These are phyloP conservation scores for Encarsia formosa DNA, from an alignment of 2,888 invertebrate genomes.

Conservation along the genomic window DNA sequence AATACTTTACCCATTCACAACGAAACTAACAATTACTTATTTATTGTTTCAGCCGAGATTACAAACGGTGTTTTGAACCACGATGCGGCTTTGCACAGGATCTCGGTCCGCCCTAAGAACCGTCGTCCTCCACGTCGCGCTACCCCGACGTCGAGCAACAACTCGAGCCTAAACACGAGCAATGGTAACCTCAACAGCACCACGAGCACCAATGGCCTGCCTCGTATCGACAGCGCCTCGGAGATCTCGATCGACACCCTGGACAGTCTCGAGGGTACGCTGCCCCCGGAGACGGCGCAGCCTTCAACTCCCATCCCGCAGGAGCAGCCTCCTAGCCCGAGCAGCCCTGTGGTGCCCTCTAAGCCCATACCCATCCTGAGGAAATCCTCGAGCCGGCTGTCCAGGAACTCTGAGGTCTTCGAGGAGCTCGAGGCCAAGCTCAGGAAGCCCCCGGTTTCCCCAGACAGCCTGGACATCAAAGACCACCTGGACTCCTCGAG, in stretches of 20 bases:
- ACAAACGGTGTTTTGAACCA: constrained; percentile 43
- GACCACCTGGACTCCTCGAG: constrained; percentile 25
- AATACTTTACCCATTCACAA: no score
- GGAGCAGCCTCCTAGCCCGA: neutral
- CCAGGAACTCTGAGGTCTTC: constrained; percentile 44
- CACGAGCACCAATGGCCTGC: neutral
- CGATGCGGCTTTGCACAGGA: constrained; percentile 47
- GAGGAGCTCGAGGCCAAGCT: constrained; percentile 43
- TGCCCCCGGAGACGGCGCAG: neutral
- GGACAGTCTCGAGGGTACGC: constrained; percentile 36
- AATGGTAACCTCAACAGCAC: constrained; percentile 6
- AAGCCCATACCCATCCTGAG: constrained; percentile 32
- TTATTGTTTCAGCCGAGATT: constrained; percentile 37
- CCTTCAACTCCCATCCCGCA: neutral
- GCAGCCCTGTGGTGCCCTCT: neutral
- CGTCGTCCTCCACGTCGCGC: constrained; percentile 44
- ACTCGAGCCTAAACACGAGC: constrained; percentile 35
- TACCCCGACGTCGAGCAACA: constrained; percentile 31
- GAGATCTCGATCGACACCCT: constrained; percentile 30
- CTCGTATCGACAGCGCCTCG: constrained; percentile 24
- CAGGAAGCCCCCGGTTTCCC: constrained; percentile 38
- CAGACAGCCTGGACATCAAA: constrained; percentile 47
- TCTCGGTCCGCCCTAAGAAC: constrained; percentile 48
- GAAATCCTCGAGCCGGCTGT: constrained; percentile 43
- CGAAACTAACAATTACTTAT: no score